phyloP scores from a whole-genome alignment of 2,113 vertebrate species.

The Triplophysa siluroides region DNA sequence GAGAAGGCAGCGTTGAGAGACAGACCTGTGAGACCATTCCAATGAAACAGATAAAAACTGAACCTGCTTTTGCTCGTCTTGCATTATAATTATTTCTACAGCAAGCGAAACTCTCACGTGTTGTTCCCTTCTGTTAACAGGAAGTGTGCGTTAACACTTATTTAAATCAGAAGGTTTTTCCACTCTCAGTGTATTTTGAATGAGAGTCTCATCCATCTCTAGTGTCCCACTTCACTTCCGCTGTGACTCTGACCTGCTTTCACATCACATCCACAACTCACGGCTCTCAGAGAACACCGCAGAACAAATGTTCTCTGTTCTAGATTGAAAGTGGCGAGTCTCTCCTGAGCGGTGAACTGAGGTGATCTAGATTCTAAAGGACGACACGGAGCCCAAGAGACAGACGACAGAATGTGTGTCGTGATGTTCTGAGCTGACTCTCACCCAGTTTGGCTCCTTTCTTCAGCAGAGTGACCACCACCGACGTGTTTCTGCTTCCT shows the following conservation, averaged over 20 bases:
- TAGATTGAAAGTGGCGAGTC: conserved; percentile 38
- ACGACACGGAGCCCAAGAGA: conserved; percentile 7
- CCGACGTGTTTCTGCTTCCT: conserved; percentile 88
- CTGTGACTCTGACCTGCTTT: conserved; percentile 45
- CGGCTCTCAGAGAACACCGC: neutral
- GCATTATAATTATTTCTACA: too few relatives aligned
- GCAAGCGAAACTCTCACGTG: too few relatives aligned
- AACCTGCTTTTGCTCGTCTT: too few relatives aligned
- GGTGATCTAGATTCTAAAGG: conserved; percentile 38
- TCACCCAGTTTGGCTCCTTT: conserved; percentile 93
- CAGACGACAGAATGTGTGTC: conserved; percentile 26
- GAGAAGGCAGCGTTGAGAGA: too few relatives aligned
- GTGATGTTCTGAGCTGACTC: conserved; percentile 25
- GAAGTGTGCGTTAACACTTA: too few relatives aligned
- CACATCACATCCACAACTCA: conserved; percentile 43
- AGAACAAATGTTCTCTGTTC: conserved; percentile 26
- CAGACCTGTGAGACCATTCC: too few relatives aligned
- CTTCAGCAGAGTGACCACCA: conserved; percentile 87
- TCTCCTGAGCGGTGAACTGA: conserved; percentile 39
- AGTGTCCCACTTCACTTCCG: conserved; percentile 41
- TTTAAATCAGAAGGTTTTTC: too few relatives aligned
- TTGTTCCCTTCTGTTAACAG: too few relatives aligned
- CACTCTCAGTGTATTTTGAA: neutral
- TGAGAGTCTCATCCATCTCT: conserved; percentile 44
- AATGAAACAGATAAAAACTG: too few relatives aligned